Base-by-base conservation (phyloP, 1,140 invertebrate genomes). In the Elymnias hypermnestra region DNA sequence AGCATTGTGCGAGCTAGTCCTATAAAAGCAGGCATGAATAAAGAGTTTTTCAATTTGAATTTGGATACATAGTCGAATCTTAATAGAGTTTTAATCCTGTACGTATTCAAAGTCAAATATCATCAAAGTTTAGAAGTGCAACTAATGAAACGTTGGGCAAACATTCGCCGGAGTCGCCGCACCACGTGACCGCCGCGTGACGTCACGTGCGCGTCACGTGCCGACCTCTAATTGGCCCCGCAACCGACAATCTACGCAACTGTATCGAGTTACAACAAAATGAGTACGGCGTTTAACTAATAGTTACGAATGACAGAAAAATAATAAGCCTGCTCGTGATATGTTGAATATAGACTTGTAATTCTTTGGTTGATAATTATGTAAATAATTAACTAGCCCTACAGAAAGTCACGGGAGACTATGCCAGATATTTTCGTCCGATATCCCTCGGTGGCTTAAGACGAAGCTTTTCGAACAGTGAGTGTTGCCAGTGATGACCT, bases 221-320 rank as follows among this genome's bases (percentile, higher is more conserved):
- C 18, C 47, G 28, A 12, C 29, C 51, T 42, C 50, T 73, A 71
- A 71, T 71, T 71, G 61, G 60, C 64, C 55, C 50, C n/a, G 42
- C 43, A 44, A 49, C 50, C 51, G 36, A 49, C 46, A 47, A 46
- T 56, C 43, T 47, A 33, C 44, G 43, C 48, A 47, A 48, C 51
- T 54, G 61, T 68, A 65, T 68, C 55, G 22, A 54, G 60, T 66
- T 64, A 59, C 62, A 51, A 26, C 21, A 35, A 41, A 49, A 49
- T 42, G 46, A 49, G 46, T 26, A 36, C 12, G 29, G 9, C 41
- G 48, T 57, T 53, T 57, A 57, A 57, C 55, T 57, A 43, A 15
- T 57, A 49, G 22, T 57, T 57, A 49, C 14, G 10, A 10, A 12
- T 21, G 26, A 36, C 35, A 29, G 21, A 22, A n/a, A 10, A 29